Percentiles rank a stretch among this genome's conserved stretches.
Evolutionary conservation across 2,113 vertebrate genomes (phyloP).

Genomic region (Leucosticte australis): DNA sequence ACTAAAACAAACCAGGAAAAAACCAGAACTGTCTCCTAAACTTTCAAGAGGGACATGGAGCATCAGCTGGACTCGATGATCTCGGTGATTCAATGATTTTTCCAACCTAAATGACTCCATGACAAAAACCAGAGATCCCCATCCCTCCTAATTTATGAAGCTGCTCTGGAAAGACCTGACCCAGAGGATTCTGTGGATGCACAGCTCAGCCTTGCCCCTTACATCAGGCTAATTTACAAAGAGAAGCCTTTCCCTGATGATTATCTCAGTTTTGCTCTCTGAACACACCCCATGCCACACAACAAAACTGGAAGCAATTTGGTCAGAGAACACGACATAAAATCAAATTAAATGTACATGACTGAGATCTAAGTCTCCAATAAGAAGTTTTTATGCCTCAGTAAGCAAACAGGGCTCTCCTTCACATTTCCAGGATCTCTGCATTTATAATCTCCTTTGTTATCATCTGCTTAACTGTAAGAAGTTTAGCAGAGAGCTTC

Average conservation of each 20-base stretch:
- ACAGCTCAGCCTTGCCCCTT: fast-evolving
- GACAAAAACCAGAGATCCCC: not conserved
- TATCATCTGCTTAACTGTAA: not conserved
- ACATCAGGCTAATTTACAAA: not conserved
- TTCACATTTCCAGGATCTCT: not conserved
- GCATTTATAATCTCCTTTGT: not conserved
- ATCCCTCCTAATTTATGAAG: fast-evolving
- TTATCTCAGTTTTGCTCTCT: fast-evolving
- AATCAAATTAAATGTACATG: not conserved
- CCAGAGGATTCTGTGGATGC: not conserved
- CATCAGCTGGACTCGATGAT: fast-evolving
- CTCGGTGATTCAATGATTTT: not conserved
- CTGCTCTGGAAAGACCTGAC: not conserved
- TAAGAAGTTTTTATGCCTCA: not conserved
- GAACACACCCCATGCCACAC: not conserved
- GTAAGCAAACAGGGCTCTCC: not conserved
- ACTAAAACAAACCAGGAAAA: not conserved
- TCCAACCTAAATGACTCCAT: not conserved
- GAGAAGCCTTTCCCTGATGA: not conserved
- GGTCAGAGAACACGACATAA: not conserved
- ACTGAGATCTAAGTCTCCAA: not conserved
- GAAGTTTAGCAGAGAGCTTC: not conserved
- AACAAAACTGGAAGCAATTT: not conserved
- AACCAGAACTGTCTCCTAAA: not conserved
- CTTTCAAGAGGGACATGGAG: too few relatives aligned